Conservation (phyloP, 2,888 invertebrate species). For the Pilophorus perplexus region DNA sequence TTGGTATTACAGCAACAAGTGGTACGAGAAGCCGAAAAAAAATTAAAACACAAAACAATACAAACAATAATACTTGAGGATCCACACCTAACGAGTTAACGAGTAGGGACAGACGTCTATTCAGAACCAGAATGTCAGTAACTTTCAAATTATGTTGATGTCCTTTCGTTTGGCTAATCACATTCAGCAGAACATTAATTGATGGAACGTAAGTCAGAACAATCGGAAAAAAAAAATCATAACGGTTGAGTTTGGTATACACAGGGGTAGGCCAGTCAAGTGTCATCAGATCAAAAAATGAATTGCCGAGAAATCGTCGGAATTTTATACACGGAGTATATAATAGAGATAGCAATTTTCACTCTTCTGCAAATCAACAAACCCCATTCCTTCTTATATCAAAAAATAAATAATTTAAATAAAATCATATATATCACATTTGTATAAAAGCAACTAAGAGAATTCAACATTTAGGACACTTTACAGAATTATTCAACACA, state of each 20-base stretch:
- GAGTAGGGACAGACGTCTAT: too few species aligned
- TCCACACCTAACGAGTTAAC: too few species aligned
- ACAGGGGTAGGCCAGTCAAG: too few species aligned
- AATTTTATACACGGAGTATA: slow-evolving; percentile 8
- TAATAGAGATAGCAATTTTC: background rate
- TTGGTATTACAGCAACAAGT: slow-evolving; percentile 3
- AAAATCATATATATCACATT: slow-evolving; percentile 34
- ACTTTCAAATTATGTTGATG: too few species aligned
- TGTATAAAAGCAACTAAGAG: slow-evolving; percentile 33
- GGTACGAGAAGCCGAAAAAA: background rate
- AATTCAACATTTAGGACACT: slow-evolving; percentile 35
- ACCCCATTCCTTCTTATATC: slow-evolving; percentile 21
- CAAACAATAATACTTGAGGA: background rate
- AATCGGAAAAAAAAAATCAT: too few species aligned
- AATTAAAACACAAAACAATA: background rate
- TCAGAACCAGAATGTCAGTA: too few species aligned
- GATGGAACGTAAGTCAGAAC: too few species aligned
- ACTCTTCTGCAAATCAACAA: slow-evolving; percentile 17
- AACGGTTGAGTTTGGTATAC: too few species aligned
- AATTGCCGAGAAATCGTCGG: too few species aligned
- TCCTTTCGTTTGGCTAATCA: too few species aligned
- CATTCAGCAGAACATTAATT: too few species aligned
- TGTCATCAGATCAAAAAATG: too few species aligned
- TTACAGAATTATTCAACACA: slow-evolving; percentile 14
- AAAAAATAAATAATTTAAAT: slow-evolving; percentile 36